These are phyloP conservation scores for Megaleporinus macrocephalus DNA, from an alignment of 2,113 vertebrate genomes.

Conservation along the genomic window DNA sequence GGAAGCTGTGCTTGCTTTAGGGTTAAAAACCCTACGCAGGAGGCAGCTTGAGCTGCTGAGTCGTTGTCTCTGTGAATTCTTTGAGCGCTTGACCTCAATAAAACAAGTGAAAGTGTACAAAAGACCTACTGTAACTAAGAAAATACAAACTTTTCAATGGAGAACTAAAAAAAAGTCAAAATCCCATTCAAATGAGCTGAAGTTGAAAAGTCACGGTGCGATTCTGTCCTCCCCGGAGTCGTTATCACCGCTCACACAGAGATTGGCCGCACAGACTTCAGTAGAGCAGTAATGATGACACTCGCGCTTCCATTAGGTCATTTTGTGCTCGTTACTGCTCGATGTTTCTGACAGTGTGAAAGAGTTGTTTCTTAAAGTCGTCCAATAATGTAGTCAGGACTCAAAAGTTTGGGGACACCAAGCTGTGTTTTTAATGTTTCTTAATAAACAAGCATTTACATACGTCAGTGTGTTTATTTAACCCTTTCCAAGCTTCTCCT, in stretches of 20 bases:
- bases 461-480: too few relatives aligned
- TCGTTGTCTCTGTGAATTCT: neutral
- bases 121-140: neutral
- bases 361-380: neutral
- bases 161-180: neutral
- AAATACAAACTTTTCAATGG: neutral
- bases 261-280: neutral
- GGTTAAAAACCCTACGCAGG: neutral
- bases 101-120: neutral
- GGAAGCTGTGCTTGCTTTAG: neutral
- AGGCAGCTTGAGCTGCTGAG: neutral
- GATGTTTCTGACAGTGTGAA: neutral
- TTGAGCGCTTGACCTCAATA: neutral
- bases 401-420: too few relatives aligned
- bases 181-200: neutral
- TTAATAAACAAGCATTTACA: too few relatives aligned
- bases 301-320: neutral
- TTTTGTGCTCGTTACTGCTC: neutral
- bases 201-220: neutral
- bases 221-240: neutral
- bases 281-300: neutral
- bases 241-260: neutral
- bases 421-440: too few relatives aligned
- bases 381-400: neutral
- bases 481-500: too few relatives aligned